Evolutionary conservation across 2,113 vertebrate genomes (phyloP).

Genomic region (Chaenocephalus aceratus): DNA sequence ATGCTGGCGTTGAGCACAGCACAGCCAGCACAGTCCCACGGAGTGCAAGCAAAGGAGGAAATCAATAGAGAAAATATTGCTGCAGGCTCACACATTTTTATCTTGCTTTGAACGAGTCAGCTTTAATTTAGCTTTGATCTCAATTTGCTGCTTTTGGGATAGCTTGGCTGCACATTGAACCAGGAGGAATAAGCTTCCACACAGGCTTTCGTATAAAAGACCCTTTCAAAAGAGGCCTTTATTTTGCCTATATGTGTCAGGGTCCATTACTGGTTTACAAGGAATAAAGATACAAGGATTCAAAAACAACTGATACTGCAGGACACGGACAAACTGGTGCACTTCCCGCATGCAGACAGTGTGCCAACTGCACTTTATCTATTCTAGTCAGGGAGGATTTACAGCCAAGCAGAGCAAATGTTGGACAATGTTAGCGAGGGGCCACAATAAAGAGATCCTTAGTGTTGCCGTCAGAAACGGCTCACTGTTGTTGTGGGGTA

Average conservation of each 20-base stretch:
- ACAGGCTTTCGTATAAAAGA: slow-evolving; percentile 75
- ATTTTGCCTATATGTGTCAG: slow-evolving; percentile 69
- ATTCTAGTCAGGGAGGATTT: slow-evolving; percentile 64
- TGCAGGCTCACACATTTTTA: slow-evolving; percentile 85
- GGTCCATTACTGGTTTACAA: slow-evolving; percentile 69
- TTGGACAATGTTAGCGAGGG: slow-evolving; percentile 69
- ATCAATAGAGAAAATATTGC: slow-evolving; percentile 86
- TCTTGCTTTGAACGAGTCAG: slow-evolving; percentile 87
- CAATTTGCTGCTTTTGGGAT: slow-evolving; percentile 85
- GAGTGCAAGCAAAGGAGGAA: slow-evolving; percentile 81
- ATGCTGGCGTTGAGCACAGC: slow-evolving; percentile 68
- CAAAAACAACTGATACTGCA: slow-evolving; percentile 61
- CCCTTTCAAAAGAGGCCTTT: slow-evolving; percentile 68
- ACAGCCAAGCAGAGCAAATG: slow-evolving; percentile 61
- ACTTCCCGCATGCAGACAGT: slow-evolving; percentile 41
- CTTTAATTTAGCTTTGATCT: slow-evolving; percentile 89
- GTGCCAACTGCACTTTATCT: slow-evolving; percentile 55
- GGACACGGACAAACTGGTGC: slow-evolving; percentile 47
- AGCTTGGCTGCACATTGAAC: slow-evolving; percentile 79
- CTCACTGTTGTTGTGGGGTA: slow-evolving; percentile 63
- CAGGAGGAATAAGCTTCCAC: slow-evolving; percentile 76
- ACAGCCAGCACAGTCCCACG: slow-evolving; percentile 73
- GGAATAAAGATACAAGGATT: slow-evolving; percentile 53
- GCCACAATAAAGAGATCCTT: slow-evolving; percentile 73
- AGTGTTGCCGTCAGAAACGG: slow-evolving; percentile 60